Conservation (phyloP, 2,888 invertebrate species). For the Tachystola acroxantha region DNA sequence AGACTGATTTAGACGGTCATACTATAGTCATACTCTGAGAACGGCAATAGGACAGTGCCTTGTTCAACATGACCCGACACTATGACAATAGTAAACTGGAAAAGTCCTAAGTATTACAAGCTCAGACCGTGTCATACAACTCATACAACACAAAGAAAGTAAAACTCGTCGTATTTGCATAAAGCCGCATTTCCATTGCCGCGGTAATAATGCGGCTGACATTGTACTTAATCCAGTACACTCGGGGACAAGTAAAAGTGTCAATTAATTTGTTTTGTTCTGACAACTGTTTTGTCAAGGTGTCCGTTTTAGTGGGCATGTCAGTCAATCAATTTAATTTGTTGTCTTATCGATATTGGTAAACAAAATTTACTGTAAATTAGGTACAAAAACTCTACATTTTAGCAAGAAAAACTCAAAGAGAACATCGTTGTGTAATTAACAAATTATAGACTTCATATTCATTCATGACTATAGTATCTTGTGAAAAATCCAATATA, state of each 20-base stretch:
- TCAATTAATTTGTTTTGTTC: not conserved
- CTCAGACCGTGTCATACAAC: not conserved
- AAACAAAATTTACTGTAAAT: no score
- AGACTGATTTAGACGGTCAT: no score
- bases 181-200: constrained; percentile 19
- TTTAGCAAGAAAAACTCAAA: no score
- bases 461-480: no score
- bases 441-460: no score
- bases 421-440: no score
- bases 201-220: constrained; percentile 22
- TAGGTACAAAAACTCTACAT: no score
- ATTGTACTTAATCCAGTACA: constrained; percentile 39
- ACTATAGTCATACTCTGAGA: no score
- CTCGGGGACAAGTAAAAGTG: constrained; percentile 24
- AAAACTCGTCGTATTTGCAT: constrained; percentile 37
- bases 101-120: not conserved
- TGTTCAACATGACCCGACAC: not conserved
- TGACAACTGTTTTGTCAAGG: not conserved
- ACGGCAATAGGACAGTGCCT: no score
- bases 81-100: not conserved
- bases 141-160: constrained; percentile 51
- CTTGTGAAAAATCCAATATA: no score
- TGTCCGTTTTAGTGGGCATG: not conserved
- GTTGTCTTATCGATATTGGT: no score
- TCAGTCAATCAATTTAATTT: not conserved